Percentiles rank a stretch among this genome's conserved stretches.
phyloP scores from a whole-genome alignment of 2,797 vertebrate genomes.

The Pempheris klunzingeri region DNA sequence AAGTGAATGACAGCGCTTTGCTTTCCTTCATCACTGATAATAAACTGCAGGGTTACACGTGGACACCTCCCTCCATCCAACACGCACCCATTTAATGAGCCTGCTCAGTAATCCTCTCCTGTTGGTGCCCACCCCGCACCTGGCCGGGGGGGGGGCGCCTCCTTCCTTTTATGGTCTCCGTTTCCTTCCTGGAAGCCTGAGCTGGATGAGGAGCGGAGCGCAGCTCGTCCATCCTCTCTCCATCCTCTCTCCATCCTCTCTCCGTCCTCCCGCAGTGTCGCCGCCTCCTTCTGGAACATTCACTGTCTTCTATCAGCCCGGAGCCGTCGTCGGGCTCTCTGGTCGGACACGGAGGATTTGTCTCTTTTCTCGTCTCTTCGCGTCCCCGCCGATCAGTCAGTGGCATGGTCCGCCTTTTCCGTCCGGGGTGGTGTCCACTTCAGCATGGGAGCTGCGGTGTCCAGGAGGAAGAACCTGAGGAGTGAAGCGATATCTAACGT shows the following conservation, averaged over 20 bases:
- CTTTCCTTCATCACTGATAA: neutral
- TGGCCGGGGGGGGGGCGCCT: slow-evolving; percentile 7
- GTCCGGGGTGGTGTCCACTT: slow-evolving; percentile 81
- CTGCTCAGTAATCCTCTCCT: neutral
- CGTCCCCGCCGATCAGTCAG: slow-evolving; percentile 37
- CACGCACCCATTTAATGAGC: neutral
- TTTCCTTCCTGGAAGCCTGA: slow-evolving; percentile 67
- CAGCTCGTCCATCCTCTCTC: slow-evolving; percentile 9
- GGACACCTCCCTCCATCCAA: slow-evolving; percentile 24
- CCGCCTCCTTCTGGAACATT: slow-evolving; percentile 9
- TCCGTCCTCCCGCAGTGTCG: slow-evolving; percentile 9
- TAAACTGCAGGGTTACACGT: slow-evolving; percentile 4
- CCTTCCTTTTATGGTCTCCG: slow-evolving; percentile 73
- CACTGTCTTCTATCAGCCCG: neutral
- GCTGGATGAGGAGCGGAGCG: slow-evolving; percentile 40
- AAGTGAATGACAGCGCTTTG: neutral
- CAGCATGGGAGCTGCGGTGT: slow-evolving; percentile 96
- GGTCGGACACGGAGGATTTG: too few relatives aligned
- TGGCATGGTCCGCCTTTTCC: slow-evolving; percentile 82
- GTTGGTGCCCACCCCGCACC: slow-evolving; percentile 35
- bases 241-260: neutral
- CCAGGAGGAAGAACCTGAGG: slow-evolving; percentile 93
- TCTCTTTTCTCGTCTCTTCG: slow-evolving; percentile 13
- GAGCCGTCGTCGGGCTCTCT: too few relatives aligned
- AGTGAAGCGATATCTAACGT: slow-evolving; percentile 95